Percentiles rank a stretch among this genome's conserved stretches.
Conservation (phyloP, 2,888 invertebrate genomes). For the Creontiades dilutus region DNA sequence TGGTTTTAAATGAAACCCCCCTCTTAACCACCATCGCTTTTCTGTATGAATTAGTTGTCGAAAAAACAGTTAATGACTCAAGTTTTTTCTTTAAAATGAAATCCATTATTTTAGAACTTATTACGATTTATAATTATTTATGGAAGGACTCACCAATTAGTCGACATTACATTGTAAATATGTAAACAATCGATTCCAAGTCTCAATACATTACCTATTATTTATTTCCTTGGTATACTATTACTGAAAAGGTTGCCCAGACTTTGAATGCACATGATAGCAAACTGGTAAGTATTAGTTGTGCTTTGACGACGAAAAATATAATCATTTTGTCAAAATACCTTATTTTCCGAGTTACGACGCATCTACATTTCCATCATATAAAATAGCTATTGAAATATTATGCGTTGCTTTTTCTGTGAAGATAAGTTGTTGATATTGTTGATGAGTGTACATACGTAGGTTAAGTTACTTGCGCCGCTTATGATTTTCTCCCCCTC, state of each 20-base stretch:
- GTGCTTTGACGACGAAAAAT: background rate
- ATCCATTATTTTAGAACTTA: background rate
- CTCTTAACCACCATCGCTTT: too few species aligned
- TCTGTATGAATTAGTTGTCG: too few species aligned
- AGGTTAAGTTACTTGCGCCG: background rate
- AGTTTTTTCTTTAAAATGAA: too few species aligned
- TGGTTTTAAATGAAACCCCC: too few species aligned
- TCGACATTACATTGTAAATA: slow-evolving; percentile 13
- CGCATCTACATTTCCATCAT: background rate
- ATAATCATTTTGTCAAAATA: background rate
- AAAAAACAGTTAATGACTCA: too few species aligned
- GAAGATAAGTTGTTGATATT: slow-evolving; percentile 48
- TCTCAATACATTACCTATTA: background rate
- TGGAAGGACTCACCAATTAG: background rate
- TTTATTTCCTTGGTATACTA: background rate
- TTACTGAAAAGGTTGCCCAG: background rate
- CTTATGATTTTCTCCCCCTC: background rate
- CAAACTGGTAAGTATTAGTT: background rate
- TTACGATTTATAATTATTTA: background rate
- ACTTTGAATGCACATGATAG: background rate
- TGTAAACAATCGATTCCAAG: background rate
- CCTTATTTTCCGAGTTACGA: background rate
- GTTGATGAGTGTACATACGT: slow-evolving; percentile 53
- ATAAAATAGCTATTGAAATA: slow-evolving; percentile 5
- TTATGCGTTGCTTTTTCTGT: slow-evolving; percentile 46